Base-by-base conservation (phyloP, 2,797 vertebrate species). In the Coilia nasus region DNA sequence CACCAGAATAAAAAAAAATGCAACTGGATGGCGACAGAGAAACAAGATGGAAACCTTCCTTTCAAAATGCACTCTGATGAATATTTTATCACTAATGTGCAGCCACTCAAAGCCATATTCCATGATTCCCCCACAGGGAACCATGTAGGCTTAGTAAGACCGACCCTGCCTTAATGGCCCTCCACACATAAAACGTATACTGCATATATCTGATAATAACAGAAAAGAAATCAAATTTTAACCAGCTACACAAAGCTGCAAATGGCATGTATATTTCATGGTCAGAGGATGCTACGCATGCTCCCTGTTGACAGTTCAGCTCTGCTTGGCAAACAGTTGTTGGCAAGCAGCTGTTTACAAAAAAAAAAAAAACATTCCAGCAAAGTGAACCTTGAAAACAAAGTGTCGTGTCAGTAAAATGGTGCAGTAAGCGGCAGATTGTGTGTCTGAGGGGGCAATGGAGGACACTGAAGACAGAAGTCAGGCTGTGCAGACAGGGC, bases 41-140 rank as follows among this genome's bases (percentile, higher is more conserved):
- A 14, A 75, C 28, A 75, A 41, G 14, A 75, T 35, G 67, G 28
- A 75, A 41, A 75, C 28, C 12, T 75, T 28, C 67, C 3, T 78
- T 90, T 88, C 86, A 17, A 90, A 90, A 92, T 87, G 90, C 87
- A 84, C 83, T 83, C 89, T 93, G 86, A 93, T 95, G 90, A 94
- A 95, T 94, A 91, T 94, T 95, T 95, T 89, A 95, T 92, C 91
- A 91, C 89, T 90, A 89, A 90, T 28, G 88, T 93, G 91, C 44
- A 44, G 57, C 31, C 10, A 75, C 31, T 75, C 64, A 75, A 41
- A 75, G 12, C 28, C 31, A 75, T 75, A 75, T 41, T 75, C 67
- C 2, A 75, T 75, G 67, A 75, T 28, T 41, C 67, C 25, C 67
- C 28, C 15, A 75, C 28, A 0, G 14, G 28, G 28, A 35, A 75